Evolutionary conservation across 2,888 invertebrate species (phyloP).

Genomic region (Crossocerus cetratus): DNA sequence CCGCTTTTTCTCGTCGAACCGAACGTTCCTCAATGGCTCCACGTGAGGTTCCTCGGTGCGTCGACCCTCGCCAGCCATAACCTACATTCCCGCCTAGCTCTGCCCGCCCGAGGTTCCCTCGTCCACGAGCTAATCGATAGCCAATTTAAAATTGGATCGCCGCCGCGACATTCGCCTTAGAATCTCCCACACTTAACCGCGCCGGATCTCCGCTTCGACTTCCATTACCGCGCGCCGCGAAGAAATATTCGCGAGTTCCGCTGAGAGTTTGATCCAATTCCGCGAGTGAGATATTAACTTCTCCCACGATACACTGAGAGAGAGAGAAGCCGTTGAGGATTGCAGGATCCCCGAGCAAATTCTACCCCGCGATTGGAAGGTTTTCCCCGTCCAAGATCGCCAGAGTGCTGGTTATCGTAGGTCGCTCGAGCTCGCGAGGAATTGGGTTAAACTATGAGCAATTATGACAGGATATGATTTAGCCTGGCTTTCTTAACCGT

Average conservation of each 20-base stretch:
- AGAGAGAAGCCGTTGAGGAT: no score
- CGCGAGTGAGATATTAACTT: no score
- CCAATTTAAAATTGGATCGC: constrained; percentile 6
- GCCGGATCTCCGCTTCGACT: no score
- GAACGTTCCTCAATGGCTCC: constrained; percentile 2
- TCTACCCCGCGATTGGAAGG: no score
- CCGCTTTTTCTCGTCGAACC: constrained; percentile 6
- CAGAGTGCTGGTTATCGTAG: constrained; percentile 30
- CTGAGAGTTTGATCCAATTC: no score
- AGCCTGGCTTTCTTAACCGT: constrained; percentile 65
- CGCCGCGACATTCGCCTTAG: neutral
- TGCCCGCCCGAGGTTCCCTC: neutral
- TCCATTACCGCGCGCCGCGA: no score
- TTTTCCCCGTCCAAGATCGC: no score
- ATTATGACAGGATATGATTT: constrained; percentile 72
- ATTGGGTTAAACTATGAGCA: constrained; percentile 69
- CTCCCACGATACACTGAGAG: no score
- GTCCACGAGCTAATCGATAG: neutral
- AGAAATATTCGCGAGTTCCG: no score
- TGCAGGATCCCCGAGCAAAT: no score
- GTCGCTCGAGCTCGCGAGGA: constrained; percentile 46
- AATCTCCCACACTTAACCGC: no score
- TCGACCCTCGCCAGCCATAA: constrained; percentile 25
- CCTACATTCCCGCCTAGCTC: constrained; percentile 26
- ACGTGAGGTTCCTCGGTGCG: constrained; percentile 6